Base-by-base conservation (phyloP, 2,888 invertebrate species). In the Argyra leucocephala region DNA sequence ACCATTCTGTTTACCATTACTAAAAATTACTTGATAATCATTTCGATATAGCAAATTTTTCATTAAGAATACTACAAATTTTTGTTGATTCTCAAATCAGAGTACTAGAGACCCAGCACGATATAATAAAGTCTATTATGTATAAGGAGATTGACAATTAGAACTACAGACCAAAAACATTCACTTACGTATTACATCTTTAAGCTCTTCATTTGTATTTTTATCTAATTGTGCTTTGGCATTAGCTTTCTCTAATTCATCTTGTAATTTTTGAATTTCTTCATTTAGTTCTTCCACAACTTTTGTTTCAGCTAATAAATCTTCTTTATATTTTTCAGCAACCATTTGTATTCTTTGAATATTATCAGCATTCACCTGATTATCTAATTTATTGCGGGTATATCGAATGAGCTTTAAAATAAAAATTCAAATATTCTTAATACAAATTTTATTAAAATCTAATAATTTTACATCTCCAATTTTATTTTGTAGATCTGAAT, bases 281-380 rank as follows among this genome's bases (percentile, higher is more conserved):
- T 71, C 70, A 3, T 71, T 73, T 58, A 76, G 68, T 65, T 78
- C 76, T 57, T 75, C 72, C 0, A 69, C 69, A 10, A 69, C 74
- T 0, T 70, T 67, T 63, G 74, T 71, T 65, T 75, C 75, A 63
- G 73, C 64, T 15, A 73, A 73, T 36, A 75, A 70, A 60, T 76
- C 76, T 21, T 73, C 72, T 62, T 76, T 77, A 48, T 73, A 77
- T 59, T 75, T 75, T 15, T 70, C 73, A 63, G 74, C 74, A 57
- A 77, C 76, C n/a, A 76, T 76, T 57, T 75, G 69, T 63, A 78
- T 68, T 36, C 78, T 73, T 63, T 78, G 79, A 5, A 78, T 74
- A 70, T 79, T 78, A 57, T 78, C 78, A 3, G 78, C 78, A 70
- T 74, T 76, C n/a, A 74, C 74, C 59, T 75, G 78, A 1, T 71